These are phyloP conservation scores for Helicoverpa assulta DNA, from an alignment of 2,888 invertebrate species.

Conservation along the genomic window DNA sequence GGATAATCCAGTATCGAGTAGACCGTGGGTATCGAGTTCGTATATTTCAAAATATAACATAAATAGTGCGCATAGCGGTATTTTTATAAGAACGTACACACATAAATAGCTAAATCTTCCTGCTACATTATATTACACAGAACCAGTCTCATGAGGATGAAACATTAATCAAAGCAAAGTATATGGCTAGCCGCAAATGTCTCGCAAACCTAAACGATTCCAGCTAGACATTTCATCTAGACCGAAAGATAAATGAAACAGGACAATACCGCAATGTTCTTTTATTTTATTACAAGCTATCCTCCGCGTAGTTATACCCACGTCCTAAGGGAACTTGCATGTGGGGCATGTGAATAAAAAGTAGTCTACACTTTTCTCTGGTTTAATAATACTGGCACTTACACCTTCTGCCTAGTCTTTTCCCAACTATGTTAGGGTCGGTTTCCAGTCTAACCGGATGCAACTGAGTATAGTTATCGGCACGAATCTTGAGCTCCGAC, in stretches of 20 bases:
- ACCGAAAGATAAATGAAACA: slow-evolving; percentile 28
- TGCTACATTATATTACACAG: background rate
- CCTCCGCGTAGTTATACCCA: background rate
- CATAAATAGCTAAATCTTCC: background rate
- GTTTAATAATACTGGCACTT: no score
- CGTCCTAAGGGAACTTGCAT: background rate
- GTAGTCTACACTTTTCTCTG: no score
- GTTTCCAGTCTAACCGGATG: no score
- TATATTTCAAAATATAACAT: no score
- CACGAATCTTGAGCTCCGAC: no score
- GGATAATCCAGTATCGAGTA: no score
- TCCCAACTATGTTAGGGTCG: no score
- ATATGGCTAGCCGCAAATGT: slow-evolving; percentile 1
- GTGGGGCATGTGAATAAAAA: background rate
- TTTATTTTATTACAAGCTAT: background rate
- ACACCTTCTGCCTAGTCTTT: no score
- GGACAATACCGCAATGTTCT: slow-evolving; percentile 5
- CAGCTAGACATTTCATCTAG: slow-evolving; percentile 14
- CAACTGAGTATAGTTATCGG: no score
- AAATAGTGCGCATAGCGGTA: no score
- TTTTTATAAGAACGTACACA: background rate
- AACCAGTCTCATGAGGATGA: background rate
- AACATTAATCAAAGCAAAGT: slow-evolving; percentile 12
- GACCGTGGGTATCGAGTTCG: no score
- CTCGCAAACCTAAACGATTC: slow-evolving; percentile 5